A percentile compares a stretch with the other conserved stretches of the same genome.
phyloP scores from a whole-genome alignment of 1,140 invertebrate genomes.

The Rhopalosiphum maidis region DNA sequence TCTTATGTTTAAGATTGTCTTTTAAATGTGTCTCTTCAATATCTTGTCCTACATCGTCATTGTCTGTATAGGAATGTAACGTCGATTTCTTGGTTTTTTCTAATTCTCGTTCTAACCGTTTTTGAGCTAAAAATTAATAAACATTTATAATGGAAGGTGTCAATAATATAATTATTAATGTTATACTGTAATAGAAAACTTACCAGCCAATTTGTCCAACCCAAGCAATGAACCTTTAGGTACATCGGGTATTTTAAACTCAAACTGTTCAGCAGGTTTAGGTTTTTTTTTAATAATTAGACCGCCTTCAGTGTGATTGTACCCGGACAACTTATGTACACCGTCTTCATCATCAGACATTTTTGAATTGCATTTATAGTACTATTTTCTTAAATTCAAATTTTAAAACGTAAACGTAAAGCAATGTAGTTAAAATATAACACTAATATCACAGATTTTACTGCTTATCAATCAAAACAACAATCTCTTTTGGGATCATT shows the following conservation, averaged over 20 bases:
- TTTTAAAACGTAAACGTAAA: neutral
- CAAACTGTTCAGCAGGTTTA: conserved; percentile 66
- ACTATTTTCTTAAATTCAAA: neutral
- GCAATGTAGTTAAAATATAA: neutral
- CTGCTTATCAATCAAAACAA: neutral
- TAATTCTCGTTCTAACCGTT: conserved; percentile 70
- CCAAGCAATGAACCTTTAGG: conserved; percentile 80
- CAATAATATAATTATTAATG: neutral
- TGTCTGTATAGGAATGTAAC: conserved; percentile 72
- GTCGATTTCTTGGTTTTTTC: conserved; percentile 62
- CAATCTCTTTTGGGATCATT: neutral
- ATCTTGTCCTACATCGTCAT: conserved; percentile 67
- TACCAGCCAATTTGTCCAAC: conserved; percentile 82
- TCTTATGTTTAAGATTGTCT: conserved; percentile 59
- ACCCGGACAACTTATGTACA: conserved; percentile 84
- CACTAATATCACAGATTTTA: neutral
- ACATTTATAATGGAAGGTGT: neutral
- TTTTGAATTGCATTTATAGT: neutral
- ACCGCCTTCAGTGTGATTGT: conserved; percentile 75
- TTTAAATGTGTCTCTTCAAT: conserved; percentile 61
- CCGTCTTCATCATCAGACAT: conserved; percentile 64
- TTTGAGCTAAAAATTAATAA: conserved; percentile 65
- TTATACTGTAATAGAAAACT: conserved; percentile 14
- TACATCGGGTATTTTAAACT: conserved; percentile 72
- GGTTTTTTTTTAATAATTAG: conserved; percentile 83